Conservation (phyloP, 2,113 vertebrate genomes). For the Octodon degus region DNA sequence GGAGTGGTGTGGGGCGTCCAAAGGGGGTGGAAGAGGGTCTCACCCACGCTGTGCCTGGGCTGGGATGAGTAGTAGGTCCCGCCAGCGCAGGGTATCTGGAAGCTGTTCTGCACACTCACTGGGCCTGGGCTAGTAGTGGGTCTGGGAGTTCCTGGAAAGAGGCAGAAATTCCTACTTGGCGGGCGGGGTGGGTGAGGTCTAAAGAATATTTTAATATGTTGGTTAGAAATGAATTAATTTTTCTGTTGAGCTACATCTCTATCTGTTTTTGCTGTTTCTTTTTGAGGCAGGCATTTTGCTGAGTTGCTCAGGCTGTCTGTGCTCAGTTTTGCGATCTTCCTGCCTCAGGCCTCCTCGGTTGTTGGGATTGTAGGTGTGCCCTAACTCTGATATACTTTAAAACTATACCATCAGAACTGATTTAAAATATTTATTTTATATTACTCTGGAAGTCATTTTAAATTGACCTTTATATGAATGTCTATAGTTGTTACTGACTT, state of each 20-base stretch:
- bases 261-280: background rate
- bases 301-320: background rate
- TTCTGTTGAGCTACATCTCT: background rate
- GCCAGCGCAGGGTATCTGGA: too few relatives aligned
- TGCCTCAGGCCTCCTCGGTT: background rate
- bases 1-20: too few relatives aligned
- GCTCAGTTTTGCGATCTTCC: background rate
- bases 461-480: background rate
- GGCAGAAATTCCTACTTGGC: too few relatives aligned
- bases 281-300: background rate
- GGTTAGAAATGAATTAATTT: slow-evolving; percentile 47
- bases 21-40: too few relatives aligned
- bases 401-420: background rate
- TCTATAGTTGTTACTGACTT: background rate
- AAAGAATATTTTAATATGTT: slow-evolving; percentile 46
- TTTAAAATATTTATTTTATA: slow-evolving; percentile 2
- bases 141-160: too few relatives aligned
- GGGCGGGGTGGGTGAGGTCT: background rate
- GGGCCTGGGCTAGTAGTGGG: too few relatives aligned
- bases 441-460: background rate
- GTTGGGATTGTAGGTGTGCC: background rate
- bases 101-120: too few relatives aligned
- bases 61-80: too few relatives aligned
- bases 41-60: too few relatives aligned
- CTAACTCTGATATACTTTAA: background rate